A percentile compares a stretch with the other conserved stretches of the same genome.
These are phyloP conservation scores for Scaptomyza flava DNA, from an alignment of 2,888 invertebrate species.

Conservation along the genomic window DNA sequence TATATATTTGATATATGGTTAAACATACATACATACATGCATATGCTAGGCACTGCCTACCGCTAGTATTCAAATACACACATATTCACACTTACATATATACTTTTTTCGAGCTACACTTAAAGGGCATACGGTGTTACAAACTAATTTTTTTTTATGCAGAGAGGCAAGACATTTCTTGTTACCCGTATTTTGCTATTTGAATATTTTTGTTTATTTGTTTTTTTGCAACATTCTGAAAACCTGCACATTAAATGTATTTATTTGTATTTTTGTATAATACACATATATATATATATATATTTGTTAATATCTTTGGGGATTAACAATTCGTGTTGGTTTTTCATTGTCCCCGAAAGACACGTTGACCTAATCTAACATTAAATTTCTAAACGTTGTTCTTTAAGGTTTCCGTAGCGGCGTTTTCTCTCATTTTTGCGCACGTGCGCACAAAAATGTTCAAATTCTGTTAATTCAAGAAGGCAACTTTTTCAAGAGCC, in stretches of 20 bases:
- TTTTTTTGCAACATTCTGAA: constrained; percentile 33
- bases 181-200: constrained; percentile 53
- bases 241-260: constrained; percentile 38
- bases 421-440: constrained; percentile 56
- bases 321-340: constrained; percentile 18
- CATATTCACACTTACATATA: constrained; percentile 31
- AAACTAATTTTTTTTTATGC: constrained; percentile 11
- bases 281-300: constrained; percentile 25
- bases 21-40: constrained; percentile 21
- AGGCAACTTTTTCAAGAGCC: constrained; percentile 13
- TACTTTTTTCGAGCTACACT: constrained; percentile 16
- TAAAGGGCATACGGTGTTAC: constrained; percentile 17
- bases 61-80: constrained; percentile 17
- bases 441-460: constrained; percentile 40
- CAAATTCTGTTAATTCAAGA: constrained; percentile 34
- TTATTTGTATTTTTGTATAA: constrained; percentile 3
- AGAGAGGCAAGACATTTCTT: constrained; percentile 33
- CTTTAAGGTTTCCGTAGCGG: constrained; percentile 74
- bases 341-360: constrained; percentile 21
- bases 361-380: constrained; percentile 41
- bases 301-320: constrained; percentile 20
- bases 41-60: constrained; percentile 30
- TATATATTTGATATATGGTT: constrained; percentile 20
- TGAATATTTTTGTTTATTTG: not conserved
- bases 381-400: constrained; percentile 48